A percentile compares a stretch with the other conserved stretches of the same genome.
phyloP scores from a whole-genome alignment of 2,888 invertebrate species.

The Heteromurus nitidus region DNA sequence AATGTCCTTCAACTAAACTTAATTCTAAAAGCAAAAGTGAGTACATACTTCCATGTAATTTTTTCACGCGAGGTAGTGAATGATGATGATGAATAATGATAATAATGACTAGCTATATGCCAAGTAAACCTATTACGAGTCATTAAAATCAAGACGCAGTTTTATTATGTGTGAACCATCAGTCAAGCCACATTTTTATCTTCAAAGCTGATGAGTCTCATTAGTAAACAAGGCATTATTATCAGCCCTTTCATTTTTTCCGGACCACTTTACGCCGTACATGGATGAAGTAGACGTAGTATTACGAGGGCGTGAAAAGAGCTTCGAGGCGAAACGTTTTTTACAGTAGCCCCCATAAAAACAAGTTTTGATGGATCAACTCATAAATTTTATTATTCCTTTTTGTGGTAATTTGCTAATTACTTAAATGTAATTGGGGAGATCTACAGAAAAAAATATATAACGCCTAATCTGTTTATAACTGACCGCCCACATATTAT shows the following conservation, averaged over 20 bases:
- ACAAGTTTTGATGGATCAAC: background rate
- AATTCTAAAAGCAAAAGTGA: background rate
- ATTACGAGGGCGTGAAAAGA: conserved; percentile 18
- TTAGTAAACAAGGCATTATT: conserved; percentile 23
- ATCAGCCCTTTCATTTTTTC: conserved; percentile 19
- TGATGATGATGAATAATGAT: conserved; percentile 13
- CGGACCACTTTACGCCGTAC: background rate
- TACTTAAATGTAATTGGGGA: conserved; percentile 40
- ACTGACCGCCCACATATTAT: background rate
- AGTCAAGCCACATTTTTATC: conserved; percentile 8
- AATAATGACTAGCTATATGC: conserved; percentile 44
- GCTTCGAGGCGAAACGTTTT: background rate
- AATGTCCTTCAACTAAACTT: conserved; percentile 32
- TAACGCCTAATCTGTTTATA: conserved; percentile 13
- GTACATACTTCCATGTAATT: background rate
- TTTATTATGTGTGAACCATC: conserved; percentile 33
- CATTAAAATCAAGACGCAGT: conserved; percentile 35
- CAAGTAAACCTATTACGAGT: conserved; percentile 49
- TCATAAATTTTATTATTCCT: conserved; percentile 11
- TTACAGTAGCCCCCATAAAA: background rate
- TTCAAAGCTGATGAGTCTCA: conserved; percentile 39
- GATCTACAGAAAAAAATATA: background rate
- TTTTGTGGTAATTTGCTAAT: conserved; percentile 38
- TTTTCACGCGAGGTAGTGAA: background rate
- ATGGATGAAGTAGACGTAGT: background rate